Conservation (phyloP, 2,797 vertebrate genomes). For the Rhinella marina region DNA sequence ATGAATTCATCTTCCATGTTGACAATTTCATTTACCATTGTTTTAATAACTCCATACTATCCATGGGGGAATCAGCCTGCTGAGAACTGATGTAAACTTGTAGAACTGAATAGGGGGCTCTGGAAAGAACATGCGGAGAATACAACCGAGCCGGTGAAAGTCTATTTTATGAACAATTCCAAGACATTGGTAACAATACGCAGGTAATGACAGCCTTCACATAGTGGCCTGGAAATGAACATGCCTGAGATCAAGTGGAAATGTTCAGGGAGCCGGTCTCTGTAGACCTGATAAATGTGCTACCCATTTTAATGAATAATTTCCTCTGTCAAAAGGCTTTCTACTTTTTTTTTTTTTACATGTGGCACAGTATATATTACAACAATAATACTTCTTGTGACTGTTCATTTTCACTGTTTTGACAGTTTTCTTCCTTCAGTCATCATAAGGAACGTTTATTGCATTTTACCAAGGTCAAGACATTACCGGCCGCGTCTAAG, state of each 20-base stretch:
- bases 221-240: slow-evolving; percentile 45
- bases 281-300: slow-evolving; percentile 33
- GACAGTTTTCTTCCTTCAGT: slow-evolving; percentile 31
- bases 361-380: slow-evolving; percentile 57
- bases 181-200: slow-evolving; percentile 26
- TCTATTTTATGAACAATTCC: slow-evolving; percentile 22
- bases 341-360: slow-evolving; percentile 2
- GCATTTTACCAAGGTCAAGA: slow-evolving; percentile 43
- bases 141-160: neutral
- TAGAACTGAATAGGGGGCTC: neutral
- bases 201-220: slow-evolving; percentile 43
- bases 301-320: slow-evolving; percentile 56
- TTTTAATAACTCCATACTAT: slow-evolving; percentile 13
- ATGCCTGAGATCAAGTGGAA: slow-evolving; percentile 24
- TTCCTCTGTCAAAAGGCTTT: slow-evolving; percentile 46
- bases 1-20: slow-evolving; percentile 35
- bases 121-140: neutral
- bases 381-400: slow-evolving; percentile 46
- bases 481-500: slow-evolving; percentile 17
- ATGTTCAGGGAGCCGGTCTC: slow-evolving; percentile 25
- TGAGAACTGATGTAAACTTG: slow-evolving; percentile 16
- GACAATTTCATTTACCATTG: slow-evolving; percentile 34
- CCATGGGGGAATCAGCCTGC: slow-evolving; percentile 14
- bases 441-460: slow-evolving; percentile 7
- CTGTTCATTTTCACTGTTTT: slow-evolving; percentile 43